Percentiles rank a stretch among this genome's conserved stretches.
Conservation (phyloP, 2,797 vertebrate genomes). For the Calcarius lapponicus region DNA sequence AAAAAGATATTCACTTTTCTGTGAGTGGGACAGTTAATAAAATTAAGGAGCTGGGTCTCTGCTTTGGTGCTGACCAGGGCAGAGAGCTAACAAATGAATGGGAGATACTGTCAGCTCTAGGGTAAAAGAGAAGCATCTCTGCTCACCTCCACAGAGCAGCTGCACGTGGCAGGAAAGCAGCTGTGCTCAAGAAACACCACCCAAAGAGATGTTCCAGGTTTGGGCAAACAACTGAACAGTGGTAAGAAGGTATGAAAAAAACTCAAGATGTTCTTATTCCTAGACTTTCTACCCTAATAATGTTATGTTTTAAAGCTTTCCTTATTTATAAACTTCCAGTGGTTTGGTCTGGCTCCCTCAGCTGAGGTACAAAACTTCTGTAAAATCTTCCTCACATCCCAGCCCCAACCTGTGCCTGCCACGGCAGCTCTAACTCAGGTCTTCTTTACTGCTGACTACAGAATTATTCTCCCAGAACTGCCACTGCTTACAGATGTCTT, state of each 20-base stretch:
- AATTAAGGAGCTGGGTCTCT: background rate
- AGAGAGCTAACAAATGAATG: background rate
- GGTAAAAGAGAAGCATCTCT: background rate
- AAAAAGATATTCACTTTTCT: background rate
- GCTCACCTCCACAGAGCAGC: background rate
- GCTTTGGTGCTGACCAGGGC: background rate
- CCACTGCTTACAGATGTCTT: slow-evolving; percentile 7
- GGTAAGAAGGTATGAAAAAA: background rate
- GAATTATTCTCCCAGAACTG: background rate
- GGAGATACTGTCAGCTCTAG: background rate
- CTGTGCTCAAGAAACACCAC: background rate
- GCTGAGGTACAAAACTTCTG: background rate
- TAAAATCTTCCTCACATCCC: background rate
- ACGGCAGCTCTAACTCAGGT: background rate
- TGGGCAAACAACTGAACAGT: background rate
- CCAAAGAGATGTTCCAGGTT: background rate
- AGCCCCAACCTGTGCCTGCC: background rate
- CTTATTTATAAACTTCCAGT: background rate
- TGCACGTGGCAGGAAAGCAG: background rate
- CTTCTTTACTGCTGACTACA: background rate
- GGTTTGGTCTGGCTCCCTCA: background rate
- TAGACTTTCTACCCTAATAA: background rate
- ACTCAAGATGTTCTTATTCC: background rate
- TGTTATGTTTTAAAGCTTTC: background rate
- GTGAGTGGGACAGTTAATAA: background rate